Conservation (phyloP, 2,797 vertebrate species). For the Megalops cyprinoides region DNA sequence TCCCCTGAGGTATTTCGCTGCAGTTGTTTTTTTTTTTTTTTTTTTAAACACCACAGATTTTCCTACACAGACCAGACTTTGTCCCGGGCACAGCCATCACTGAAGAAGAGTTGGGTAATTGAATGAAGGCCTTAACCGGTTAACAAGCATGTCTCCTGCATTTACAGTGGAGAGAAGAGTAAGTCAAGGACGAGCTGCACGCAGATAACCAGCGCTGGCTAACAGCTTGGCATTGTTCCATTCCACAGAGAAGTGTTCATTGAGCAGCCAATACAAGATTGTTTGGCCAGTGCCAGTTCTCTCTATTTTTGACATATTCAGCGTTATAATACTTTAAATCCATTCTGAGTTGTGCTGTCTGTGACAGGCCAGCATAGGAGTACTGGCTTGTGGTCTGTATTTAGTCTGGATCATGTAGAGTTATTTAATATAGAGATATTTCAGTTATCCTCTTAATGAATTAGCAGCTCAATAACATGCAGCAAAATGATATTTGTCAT, state of each 20-base stretch:
- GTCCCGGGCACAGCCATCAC: slow-evolving; percentile 57
- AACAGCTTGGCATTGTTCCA: not conserved
- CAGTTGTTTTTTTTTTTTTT: slow-evolving; percentile 1
- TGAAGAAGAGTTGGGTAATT: slow-evolving; percentile 71
- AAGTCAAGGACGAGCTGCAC: slow-evolving; percentile 64
- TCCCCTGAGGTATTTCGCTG: not conserved
- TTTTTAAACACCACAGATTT: no score
- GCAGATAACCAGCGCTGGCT: slow-evolving; percentile 55
- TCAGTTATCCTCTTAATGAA: not conserved
- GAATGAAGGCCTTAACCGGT: slow-evolving; percentile 72
- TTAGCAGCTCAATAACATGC: not conserved
- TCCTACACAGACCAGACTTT: slow-evolving; percentile 62
- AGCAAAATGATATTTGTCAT: no score
- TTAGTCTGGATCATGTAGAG: no score
- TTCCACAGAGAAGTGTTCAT: slow-evolving; percentile 53
- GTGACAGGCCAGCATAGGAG: not conserved
- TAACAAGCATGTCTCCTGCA: slow-evolving; percentile 76
- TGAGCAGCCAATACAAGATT: slow-evolving; percentile 69
- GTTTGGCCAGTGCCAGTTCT: slow-evolving; percentile 61
- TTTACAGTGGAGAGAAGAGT: slow-evolving; percentile 69
- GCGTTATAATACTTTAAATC: not conserved
- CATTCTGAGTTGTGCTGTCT: not conserved
- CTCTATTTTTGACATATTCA: slow-evolving; percentile 42
- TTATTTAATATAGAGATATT: no score
- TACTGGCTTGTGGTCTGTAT: not conserved